phyloP scores from a whole-genome alignment of 2,888 invertebrate genomes.

The Stenoptilia bipunctidactyla region DNA sequence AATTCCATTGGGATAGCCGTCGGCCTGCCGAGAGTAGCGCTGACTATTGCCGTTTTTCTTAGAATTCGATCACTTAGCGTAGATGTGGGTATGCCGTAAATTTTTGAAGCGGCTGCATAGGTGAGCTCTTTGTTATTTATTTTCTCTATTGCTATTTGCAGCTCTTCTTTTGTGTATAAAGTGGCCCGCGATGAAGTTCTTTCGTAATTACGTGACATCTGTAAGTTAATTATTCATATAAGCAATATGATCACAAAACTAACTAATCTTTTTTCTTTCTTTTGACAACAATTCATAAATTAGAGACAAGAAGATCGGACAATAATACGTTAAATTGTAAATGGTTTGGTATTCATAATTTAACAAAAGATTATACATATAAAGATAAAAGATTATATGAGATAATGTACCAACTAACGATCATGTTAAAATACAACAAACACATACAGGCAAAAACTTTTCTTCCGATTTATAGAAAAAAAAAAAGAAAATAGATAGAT shows the following conservation, averaged over 20 bases:
- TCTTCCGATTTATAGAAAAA: too few species aligned
- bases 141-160: conserved; percentile 9
- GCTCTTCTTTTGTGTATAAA: conserved; percentile 6
- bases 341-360: too few species aligned
- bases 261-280: neutral
- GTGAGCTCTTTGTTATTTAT: conserved; percentile 11
- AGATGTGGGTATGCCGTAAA: conserved; percentile 13
- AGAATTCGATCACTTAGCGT: conserved; percentile 9
- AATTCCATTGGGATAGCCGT: neutral
- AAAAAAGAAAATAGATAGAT: too few species aligned
- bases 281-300: too few species aligned
- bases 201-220: conserved; percentile 9
- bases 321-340: too few species aligned
- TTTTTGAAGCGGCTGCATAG: conserved; percentile 10
- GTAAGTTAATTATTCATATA: neutral
- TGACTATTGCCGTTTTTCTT: conserved; percentile 7
- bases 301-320: too few species aligned
- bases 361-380: too few species aligned
- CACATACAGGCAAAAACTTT: too few species aligned
- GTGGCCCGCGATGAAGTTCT: conserved; percentile 10
- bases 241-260: neutral
- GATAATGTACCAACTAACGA: too few species aligned
- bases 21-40: neutral
- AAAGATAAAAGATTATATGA: too few species aligned
- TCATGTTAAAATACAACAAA: too few species aligned